Percentiles rank a stretch among this genome's conserved stretches.
Evolutionary conservation across 2,113 vertebrate species (phyloP).

Genomic region (Brachyistius frenatus): DNA sequence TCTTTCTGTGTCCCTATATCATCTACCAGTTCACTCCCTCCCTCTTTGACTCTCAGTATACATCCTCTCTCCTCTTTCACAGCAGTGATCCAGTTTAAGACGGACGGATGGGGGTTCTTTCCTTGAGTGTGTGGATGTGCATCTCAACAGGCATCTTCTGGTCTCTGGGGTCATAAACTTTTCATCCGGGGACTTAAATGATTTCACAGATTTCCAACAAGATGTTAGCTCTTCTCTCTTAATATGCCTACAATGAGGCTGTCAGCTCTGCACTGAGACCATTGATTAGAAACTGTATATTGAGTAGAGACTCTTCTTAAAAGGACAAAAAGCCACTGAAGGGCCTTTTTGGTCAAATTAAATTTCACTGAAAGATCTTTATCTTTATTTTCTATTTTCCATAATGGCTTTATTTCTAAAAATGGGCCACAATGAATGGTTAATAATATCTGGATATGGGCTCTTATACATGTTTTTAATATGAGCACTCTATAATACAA

Average conservation of each 20-base stretch:
- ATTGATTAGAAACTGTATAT: too few species aligned
- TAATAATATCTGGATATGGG: not conserved
- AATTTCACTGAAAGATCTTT: not conserved
- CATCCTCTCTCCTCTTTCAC: constrained; percentile 2
- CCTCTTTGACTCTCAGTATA: not conserved
- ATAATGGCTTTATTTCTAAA: not conserved
- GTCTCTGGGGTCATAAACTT: not conserved
- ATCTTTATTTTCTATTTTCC: not conserved
- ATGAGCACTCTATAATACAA: not conserved
- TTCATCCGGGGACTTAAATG: constrained; percentile 4
- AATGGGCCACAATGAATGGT: too few species aligned
- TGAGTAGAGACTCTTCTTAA: not conserved
- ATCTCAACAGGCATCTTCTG: constrained; percentile 3
- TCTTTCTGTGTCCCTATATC: constrained; percentile 4
- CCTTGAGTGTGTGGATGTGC: constrained; percentile 25
- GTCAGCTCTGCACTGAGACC: too few species aligned
- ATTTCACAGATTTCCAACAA: constrained; percentile 8
- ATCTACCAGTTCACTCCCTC: not conserved
- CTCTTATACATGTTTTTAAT: not conserved
- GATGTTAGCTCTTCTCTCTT: not conserved
- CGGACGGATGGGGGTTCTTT: too few species aligned
- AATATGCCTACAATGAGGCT: not conserved
- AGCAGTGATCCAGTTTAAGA: not conserved
- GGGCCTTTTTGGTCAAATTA: not conserved
- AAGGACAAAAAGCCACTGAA: not conserved